Evolutionary conservation across 2,113 vertebrate species (phyloP), one percentile per base, ranked within the genome.

Genomic region (Chitala chitala): DNA sequence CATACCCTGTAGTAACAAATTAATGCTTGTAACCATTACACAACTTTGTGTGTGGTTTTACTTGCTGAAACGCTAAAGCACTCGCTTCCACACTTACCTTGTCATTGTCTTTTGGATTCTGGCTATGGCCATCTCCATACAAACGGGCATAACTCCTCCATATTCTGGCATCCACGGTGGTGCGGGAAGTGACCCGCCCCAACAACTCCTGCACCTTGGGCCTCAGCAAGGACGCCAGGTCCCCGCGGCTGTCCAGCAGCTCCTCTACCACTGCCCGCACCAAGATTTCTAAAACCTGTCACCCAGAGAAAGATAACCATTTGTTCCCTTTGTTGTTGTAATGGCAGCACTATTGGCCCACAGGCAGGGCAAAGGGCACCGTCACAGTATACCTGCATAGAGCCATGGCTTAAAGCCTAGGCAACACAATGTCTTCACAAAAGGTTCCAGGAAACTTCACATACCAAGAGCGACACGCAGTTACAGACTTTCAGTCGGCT

Each of bases 101-200:
- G 26, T 97, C 90, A 1, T 92, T 90, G 69, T 98, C 94, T 55
- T 94, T 93, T 13, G 73, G 56, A 53, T 77, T 86, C 26, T 79
- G 79, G 53, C 88, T 91, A 74, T 81, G 86, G 3, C 97, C 96
- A 0, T 90, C 86, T 24, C 93, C 94, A 29, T 93, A 91, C 0
- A 98, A 83, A 3, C 17, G 83, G 3, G 94, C 95, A 8, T 98
- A 98, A 75, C 94, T 89, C 75, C 81, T 91, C 97, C 97, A 99
- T 77, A 98, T 78, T 20, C 92, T 85, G 1, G 86, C 85, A 38
- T 98, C 93, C 0, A 81, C 89, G 73, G 93, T 94, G 83, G 94
- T 91, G 76, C 86, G 89, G n/a, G 95, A 88, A 15, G 90, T 96
- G 78, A 96, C 89, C 79, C 96, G 88, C 20, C 96, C 97, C 20